phyloP scores from a whole-genome alignment of 2,888 invertebrate genomes.

The Pimpla rufipes region DNA sequence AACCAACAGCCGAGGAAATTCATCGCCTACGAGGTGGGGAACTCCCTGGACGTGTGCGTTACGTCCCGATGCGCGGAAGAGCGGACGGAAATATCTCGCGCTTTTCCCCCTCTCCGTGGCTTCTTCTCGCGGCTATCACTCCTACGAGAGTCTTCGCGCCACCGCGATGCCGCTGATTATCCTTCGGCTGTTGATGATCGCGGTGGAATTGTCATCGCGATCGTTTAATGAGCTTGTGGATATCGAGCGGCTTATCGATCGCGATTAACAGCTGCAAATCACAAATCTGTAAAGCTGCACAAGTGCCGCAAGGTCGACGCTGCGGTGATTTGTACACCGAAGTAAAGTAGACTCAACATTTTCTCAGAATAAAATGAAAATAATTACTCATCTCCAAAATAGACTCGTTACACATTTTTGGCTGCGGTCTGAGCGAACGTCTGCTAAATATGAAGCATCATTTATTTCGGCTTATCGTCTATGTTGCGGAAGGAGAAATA shows the following conservation, averaged over 20 bases:
- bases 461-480: too few species aligned
- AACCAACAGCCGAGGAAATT: constrained; percentile 57
- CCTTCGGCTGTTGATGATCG: constrained; percentile 7
- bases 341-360: neutral
- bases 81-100: constrained; percentile 67
- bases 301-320: neutral
- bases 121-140: constrained; percentile 44
- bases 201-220: too few species aligned
- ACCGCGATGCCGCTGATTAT: constrained; percentile 7
- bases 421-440: too few species aligned
- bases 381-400: too few species aligned
- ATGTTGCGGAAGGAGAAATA: too few species aligned
- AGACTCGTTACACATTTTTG: too few species aligned
- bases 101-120: constrained; percentile 10
- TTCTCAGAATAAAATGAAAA: neutral
- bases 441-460: too few species aligned
- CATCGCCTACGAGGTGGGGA: constrained; percentile 54
- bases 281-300: neutral
- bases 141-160: constrained; percentile 28
- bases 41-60: constrained; percentile 52
- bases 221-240: constrained; percentile 30
- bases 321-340: constrained; percentile 8
- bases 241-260: constrained; percentile 14
- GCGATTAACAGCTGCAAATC: neutral
- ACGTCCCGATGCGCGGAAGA: constrained; percentile 60